Evolutionary conservation across 1,140 invertebrate species (phyloP).

Genomic region (Neotoxoptera formosana): DNA sequence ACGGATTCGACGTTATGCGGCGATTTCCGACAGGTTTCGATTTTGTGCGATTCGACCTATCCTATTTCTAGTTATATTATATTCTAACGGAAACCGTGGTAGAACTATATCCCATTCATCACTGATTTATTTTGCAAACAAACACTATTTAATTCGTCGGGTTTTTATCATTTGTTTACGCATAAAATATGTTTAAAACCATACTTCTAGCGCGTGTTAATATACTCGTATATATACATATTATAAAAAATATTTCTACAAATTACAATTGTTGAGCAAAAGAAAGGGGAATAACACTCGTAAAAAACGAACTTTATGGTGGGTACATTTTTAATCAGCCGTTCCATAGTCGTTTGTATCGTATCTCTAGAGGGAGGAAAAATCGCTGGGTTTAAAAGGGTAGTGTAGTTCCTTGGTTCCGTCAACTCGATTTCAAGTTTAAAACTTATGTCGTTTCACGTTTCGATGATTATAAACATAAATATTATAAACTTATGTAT

Average conservation of each 20-base stretch:
- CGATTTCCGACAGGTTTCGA: neutral
- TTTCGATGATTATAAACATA: constrained; percentile 31
- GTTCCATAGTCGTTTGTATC: constrained; percentile 32
- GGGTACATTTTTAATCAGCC: constrained; percentile 56
- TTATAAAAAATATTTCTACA: constrained; percentile 31
- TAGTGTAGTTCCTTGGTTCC: neutral
- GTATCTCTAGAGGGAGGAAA: constrained; percentile 31
- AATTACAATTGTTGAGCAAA: constrained; percentile 33
- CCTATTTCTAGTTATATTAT: neutral
- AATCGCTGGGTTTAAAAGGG: constrained; percentile 33
- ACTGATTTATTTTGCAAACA: neutral
- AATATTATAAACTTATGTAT: constrained; percentile 32
- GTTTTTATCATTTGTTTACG: neutral
- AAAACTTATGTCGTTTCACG: constrained; percentile 55
- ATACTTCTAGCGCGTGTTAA: neutral
- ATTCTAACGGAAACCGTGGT: too few species aligned
- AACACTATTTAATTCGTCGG: neutral
- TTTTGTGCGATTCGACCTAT: neutral
- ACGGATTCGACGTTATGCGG: neutral
- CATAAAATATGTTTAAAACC: neutral
- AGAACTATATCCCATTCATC: neutral
- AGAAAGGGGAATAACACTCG: constrained; percentile 29
- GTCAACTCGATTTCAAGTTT: constrained; percentile 2
- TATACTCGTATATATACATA: neutral
- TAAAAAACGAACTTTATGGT: constrained; percentile 47